Conservation (phyloP, 2,797 vertebrate genomes). For the Sus cebifrons region DNA sequence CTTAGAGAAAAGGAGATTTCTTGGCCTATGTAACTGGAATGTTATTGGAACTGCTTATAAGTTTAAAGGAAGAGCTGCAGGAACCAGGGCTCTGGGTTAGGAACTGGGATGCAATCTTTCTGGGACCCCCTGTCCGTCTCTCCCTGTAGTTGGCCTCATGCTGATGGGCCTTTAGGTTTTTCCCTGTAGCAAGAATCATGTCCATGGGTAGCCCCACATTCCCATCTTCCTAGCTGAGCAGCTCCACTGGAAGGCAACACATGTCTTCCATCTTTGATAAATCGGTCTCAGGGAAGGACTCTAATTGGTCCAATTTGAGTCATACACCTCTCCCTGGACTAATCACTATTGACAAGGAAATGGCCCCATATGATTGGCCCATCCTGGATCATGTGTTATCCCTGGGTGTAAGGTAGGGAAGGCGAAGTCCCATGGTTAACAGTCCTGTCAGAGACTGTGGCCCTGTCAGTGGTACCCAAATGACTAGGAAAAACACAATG, state of each 20-base stretch:
- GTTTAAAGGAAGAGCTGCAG: neutral
- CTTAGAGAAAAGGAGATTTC: neutral
- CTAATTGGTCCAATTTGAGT: neutral
- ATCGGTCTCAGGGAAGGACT: neutral
- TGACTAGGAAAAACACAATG: conserved; percentile 23
- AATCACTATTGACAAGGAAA: neutral
- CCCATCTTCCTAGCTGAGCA: neutral
- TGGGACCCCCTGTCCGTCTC: neutral
- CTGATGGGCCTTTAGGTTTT: neutral
- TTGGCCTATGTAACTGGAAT: neutral
- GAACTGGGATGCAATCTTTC: neutral
- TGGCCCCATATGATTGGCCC: neutral
- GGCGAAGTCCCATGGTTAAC: neutral
- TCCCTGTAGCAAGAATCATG: neutral
- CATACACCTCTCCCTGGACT: neutral
- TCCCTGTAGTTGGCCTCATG: neutral
- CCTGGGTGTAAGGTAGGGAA: neutral
- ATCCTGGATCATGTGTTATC: neutral
- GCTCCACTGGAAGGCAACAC: neutral
- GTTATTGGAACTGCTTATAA: neutral
- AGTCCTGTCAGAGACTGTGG: neutral
- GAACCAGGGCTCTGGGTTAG: neutral
- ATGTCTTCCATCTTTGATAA: neutral
- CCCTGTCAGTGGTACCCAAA: neutral
- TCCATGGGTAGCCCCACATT: neutral